phyloP scores from a whole-genome alignment of 2,797 vertebrate species.

The Coracias cyanogaster region DNA sequence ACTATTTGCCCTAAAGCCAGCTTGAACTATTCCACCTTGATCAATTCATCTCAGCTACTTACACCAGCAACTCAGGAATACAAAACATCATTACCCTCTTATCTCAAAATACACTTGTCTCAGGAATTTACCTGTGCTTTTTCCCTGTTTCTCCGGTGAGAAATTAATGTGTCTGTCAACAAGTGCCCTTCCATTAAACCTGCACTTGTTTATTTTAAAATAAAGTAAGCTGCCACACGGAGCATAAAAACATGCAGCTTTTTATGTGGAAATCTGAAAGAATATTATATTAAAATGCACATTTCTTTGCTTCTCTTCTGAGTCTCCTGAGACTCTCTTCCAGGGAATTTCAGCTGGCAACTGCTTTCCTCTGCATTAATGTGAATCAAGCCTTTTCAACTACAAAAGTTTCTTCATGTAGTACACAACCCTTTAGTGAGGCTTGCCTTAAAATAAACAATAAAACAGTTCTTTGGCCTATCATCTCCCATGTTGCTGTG shows the following conservation, averaged over 20 bases:
- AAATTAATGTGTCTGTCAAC: conserved; percentile 56
- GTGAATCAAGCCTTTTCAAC: conserved; percentile 37
- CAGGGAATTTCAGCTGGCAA: conserved; percentile 60
- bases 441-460: neutral
- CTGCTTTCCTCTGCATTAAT: conserved; percentile 39
- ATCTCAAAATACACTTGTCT: neutral
- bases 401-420: neutral
- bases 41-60: neutral
- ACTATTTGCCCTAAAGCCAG: neutral
- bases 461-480: neutral
- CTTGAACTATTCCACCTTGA: neutral
- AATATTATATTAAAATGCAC: conserved; percentile 74
- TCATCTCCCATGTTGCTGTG: neutral
- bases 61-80: neutral
- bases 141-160: neutral
- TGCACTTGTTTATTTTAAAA: conserved; percentile 60
- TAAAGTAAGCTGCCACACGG: conserved; percentile 21
- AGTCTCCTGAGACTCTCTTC: conserved; percentile 57
- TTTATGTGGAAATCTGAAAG: conserved; percentile 56
- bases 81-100: neutral
- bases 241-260: conserved; percentile 4
- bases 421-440: neutral
- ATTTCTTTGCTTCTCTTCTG: conserved; percentile 67
- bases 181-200: conserved; percentile 60
- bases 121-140: conserved; percentile 4